Evolutionary conservation across 1,140 invertebrate species (phyloP).

Genomic region (Ganaspis sp.): DNA sequence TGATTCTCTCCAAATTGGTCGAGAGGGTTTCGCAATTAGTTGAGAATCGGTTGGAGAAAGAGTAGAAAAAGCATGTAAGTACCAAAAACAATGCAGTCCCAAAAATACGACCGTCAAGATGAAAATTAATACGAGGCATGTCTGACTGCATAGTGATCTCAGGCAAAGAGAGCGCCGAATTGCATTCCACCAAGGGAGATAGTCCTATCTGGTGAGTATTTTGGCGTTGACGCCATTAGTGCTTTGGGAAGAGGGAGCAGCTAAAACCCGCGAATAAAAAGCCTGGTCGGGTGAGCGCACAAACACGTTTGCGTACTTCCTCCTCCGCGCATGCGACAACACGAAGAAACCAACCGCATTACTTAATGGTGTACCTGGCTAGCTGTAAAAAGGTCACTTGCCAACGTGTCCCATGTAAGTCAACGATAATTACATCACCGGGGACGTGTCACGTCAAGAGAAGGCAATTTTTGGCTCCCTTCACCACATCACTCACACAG

Average conservation of each 20-base stretch:
- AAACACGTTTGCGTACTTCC: conserved; percentile 44
- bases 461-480: not conserved
- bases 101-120: conserved; percentile 15
- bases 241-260: conserved; percentile 48
- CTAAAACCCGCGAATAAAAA: conserved; percentile 59
- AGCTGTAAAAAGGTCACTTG: conserved; percentile 53
- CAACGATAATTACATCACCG: conserved; percentile 63
- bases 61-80: conserved; percentile 16
- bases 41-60: not conserved
- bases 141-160: conserved; percentile 17
- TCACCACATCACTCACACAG: not conserved
- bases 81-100: conserved; percentile 9
- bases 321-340: conserved; percentile 57
- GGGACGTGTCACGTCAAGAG: conserved; percentile 30
- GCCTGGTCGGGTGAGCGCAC: conserved; percentile 15
- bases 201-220: conserved; percentile 53
- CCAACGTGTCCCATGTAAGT: conserved; percentile 38
- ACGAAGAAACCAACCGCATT: conserved; percentile 67
- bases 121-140: conserved; percentile 27
- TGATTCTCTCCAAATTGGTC: not conserved
- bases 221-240: conserved; percentile 63
- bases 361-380: conserved; percentile 65
- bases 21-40: not conserved
- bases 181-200: conserved; percentile 37
- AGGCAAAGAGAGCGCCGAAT: conserved; percentile 30